Evolutionary conservation across 1,140 invertebrate genomes (phyloP), one percentile per base, ranked within the genome.

Genomic region (Scylla paramamosain): DNA sequence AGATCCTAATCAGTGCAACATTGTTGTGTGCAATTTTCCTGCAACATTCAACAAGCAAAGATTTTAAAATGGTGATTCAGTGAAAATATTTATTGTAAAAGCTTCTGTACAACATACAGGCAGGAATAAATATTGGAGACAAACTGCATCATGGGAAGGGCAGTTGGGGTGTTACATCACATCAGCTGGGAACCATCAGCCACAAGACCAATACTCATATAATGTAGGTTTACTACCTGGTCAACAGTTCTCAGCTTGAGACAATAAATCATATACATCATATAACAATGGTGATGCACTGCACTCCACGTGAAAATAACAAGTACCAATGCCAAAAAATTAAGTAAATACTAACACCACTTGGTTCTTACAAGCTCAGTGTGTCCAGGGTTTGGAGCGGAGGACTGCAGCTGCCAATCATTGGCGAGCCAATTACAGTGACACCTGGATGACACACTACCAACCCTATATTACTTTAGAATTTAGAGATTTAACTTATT

Each of bases 41-140:
- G 52, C 10, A 59, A 59, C 52, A 59, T 59, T 59, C 2, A 59
- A 59, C 52, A 4, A 20, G 10, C 52, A 12, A 59, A 39, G 39
- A 8, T 59, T 59, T 4, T 59, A 20, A 59, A 59, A 59, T 4
- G 52, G 16, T 59, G 52, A 59, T 77, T 59, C 83, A 93, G 29
- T 94, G 89, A 83, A 89, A 94, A 94, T 94, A 52, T 94, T 94
- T 94, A 94, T 91, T 94, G 93, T 94, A 94, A 94, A 94, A 94
- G 93, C 93, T 84, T 94, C 93, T 94, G 93, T 94, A 94, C 93
- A 94, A 94, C 93, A 94, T 94, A 94, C 93, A 91, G 93, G 93
- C 93, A 94, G 77, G 87, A 94, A 91, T 94, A 94, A 94, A 94
- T 91, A 91, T 29, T 67, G 48, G 32, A 93, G 77, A 83, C 52